Conservation (phyloP, 2,113 vertebrate genomes). For the Chionomys nivalis region DNA sequence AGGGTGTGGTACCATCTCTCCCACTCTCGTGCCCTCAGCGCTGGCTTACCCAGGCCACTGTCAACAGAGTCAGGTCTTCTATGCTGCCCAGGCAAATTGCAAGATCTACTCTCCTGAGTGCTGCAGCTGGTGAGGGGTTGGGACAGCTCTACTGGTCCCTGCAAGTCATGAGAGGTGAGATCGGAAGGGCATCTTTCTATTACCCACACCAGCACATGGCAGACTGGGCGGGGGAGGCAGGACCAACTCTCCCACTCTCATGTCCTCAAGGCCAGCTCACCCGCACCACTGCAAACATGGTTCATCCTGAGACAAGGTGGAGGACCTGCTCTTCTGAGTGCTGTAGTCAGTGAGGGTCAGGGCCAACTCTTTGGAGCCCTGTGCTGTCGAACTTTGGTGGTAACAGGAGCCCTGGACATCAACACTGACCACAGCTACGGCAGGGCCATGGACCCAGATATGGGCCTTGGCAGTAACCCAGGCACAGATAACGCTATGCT, state of each 20-base stretch:
- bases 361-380: not conserved
- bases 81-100: too few species aligned
- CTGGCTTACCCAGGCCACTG: too few species aligned
- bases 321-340: not conserved
- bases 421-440: not conserved
- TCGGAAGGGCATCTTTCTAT: not conserved
- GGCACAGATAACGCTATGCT: too few species aligned
- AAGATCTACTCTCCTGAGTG: not conserved
- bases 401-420: not conserved
- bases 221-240: not conserved
- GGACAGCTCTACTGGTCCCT: not conserved
- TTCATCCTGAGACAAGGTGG: not conserved
- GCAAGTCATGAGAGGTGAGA: not conserved
- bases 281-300: not conserved
- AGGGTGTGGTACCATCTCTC: too few species aligned
- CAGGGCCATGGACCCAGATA: not conserved
- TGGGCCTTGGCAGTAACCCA: too few species aligned
- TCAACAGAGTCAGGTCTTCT: too few species aligned
- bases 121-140: not conserved
- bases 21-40: too few species aligned
- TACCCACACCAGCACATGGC: not conserved
- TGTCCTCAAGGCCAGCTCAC: not conserved
- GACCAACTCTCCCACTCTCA: too few species aligned
- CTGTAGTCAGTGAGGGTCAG: not conserved
- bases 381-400: not conserved